Evolutionary conservation across 2,888 invertebrate species (phyloP), one percentile per base, ranked within the genome.

Genomic region (Podotricha telesiphe): DNA sequence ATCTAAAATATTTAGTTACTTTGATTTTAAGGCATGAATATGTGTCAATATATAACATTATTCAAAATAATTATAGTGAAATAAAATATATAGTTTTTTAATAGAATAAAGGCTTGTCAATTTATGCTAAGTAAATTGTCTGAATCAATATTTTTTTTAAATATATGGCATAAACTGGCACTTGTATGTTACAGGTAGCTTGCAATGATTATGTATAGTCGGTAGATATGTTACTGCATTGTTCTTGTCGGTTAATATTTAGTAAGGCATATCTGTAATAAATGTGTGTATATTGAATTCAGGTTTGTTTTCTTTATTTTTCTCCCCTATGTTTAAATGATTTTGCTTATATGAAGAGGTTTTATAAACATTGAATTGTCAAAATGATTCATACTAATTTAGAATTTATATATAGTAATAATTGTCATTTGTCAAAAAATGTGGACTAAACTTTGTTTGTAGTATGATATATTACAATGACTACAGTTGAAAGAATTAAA

Each of bases 251-350:
- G 87, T 91, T 91, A 87, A 80, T 87, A 85, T 88, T 83, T 91
- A 91, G 87, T 82, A 88, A 82, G 83, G 88, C 89, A 91, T 92
- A 91, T 92, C 89, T 90, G 88, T 91, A 92, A 87, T 93, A 91
- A 92, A 93, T 90, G 92, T 91, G 91, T 91, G 92, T 89, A 90
- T 87, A 91, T 89, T 89, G 84, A 86, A 13, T 42, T 42, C 45
- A 69, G 15, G 62, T 17, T 68, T 20, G 56, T 58, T 81, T 83
- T 74, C 77, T 79, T 80, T 75, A 56, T 34, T 42, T 37, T 19
- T 28, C 19, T 20, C 59, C 10, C 1, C 37, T n/a, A 11, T 22
- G 6, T 42, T 22, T n/a, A 13, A 4, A 22, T 22, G 15, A 8
- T 51, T 51, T 15, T 4, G 4, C 40, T 42, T 19, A n/a, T 0